Evolutionary conservation across 2,113 vertebrate genomes (phyloP).

Genomic region (Ictalurus furcatus): DNA sequence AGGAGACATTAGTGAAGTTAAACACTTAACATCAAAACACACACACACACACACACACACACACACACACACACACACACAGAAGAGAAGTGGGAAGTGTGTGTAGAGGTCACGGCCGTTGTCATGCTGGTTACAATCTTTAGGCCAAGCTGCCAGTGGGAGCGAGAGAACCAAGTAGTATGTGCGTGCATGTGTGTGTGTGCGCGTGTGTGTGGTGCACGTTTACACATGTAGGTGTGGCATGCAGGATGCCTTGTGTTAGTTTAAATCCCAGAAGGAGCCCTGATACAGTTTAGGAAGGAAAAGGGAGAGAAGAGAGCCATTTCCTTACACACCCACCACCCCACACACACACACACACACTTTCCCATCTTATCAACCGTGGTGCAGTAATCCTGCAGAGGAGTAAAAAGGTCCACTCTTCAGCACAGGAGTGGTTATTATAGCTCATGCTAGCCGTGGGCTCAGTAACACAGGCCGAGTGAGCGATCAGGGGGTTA

Average conservation of each 20-base stretch:
- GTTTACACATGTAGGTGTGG: constrained; percentile 26
- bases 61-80: background rate
- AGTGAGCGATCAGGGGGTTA: constrained; percentile 48
- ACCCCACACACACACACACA: constrained; percentile 12
- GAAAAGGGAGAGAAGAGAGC: constrained; percentile 54
- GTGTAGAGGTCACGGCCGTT: constrained; percentile 30
- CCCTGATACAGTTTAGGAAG: constrained; percentile 50
- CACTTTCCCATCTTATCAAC: constrained; percentile 50
- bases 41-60: background rate
- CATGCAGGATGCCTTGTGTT: constrained; percentile 59
- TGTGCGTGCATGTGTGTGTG: constrained; percentile 6
- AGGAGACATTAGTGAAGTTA: constrained; percentile 56
- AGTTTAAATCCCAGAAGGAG: constrained; percentile 59
- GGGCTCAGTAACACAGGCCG: constrained; percentile 43
- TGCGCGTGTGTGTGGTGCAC: background rate
- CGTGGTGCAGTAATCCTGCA: constrained; percentile 51
- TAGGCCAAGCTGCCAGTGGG: constrained; percentile 1
- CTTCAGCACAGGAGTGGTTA: constrained; percentile 27
- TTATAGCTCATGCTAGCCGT: constrained; percentile 52
- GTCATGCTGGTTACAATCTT: constrained; percentile 44
- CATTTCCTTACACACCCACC: constrained; percentile 47
- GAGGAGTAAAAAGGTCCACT: constrained; percentile 30
- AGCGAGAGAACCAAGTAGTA: background rate
- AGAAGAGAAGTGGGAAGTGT: constrained; percentile 22
- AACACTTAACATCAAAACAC: constrained; percentile 9